Base-by-base conservation (phyloP, 37 sponge, comb jelly and placozoan genomes). In the Beroe forskalii region DNA sequence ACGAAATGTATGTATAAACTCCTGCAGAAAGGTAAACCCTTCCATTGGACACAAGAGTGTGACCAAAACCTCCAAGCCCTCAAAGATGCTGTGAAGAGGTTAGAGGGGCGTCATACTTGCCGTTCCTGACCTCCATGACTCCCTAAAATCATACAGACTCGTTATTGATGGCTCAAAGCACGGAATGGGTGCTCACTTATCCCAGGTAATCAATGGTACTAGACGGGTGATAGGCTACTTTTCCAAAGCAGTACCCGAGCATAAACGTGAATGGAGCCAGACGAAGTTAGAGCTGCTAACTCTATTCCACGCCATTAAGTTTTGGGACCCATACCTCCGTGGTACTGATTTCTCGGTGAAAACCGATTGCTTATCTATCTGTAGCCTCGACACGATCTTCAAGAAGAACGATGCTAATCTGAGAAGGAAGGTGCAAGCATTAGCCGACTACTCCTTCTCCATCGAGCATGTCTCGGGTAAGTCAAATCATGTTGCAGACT, bases 181-280 rank as follows among this genome's bases (percentile, higher is more conserved):
- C 20, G 67, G 67, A 25, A 14, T 64, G 67, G 67, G 67, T n/a
- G 67, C 67, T 6, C 28, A 64, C 28, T 64, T 64, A 64, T 64
- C 67, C 8, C 67, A 64, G 20, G 28, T 12, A 24, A 24, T 64
- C 28, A 64, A 64, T 6, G 67, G 67, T 14, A 25, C 8, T n/a
- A 12, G 28, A n/a, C 67, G 67, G 20, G 28, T 24, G 6, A n/a
- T n/a, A 25, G 67, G 28, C 4, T 64, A 64, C 22, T 64, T 64
- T 24, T 64, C 67, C 6, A 64, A 64, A 17, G 4, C 27, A 8
- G 20, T 24, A 8, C 67, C 67, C 28, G n/a, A n/a, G n/a, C n/a
- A n/a, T n/a, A n/a, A n/a, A n/a, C 67, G 6, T n/a, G 20, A 24
- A 4, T 64, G 67, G 67, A 8, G 27, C 22, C 67, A 64, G 28